Conservation (phyloP, 2,888 invertebrate species). For the Podabrus alpinus region DNA sequence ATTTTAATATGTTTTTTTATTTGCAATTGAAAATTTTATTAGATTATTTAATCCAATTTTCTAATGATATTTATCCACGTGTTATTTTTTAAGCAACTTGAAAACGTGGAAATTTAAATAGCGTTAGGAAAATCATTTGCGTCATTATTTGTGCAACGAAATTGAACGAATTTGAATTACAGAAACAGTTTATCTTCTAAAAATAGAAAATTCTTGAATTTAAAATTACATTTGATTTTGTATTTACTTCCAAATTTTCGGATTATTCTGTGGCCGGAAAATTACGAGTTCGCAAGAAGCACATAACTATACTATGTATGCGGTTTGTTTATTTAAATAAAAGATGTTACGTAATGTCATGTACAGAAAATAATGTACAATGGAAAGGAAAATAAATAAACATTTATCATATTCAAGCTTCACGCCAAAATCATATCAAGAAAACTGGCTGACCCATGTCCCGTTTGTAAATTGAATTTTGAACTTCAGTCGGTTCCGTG, state of each 20-base stretch:
- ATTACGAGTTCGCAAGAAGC: neutral
- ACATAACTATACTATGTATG: too few species aligned
- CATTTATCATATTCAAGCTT: constrained; percentile 30
- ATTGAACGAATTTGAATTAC: neutral
- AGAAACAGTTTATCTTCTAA: neutral
- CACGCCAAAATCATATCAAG: constrained; percentile 42
- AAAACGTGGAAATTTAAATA: neutral
- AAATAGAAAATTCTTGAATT: neutral
- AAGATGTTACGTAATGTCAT: constrained; percentile 2
- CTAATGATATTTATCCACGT: neutral
- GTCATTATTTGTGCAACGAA: neutral
- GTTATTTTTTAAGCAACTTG: neutral
- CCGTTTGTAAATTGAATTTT: constrained; percentile 41
- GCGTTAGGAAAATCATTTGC: neutral
- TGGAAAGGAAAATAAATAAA: constrained; percentile 15
- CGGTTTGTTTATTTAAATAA: neutral
- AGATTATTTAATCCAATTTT: constrained; percentile 5
- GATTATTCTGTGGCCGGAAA: neutral
- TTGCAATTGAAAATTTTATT: constrained; percentile 18
- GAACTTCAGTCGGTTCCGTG: constrained; percentile 38
- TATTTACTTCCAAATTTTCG: neutral
- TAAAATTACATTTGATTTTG: neutral
- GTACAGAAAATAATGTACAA: constrained; percentile 4
- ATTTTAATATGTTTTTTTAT: constrained; percentile 37
- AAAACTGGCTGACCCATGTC: constrained; percentile 41